Evolutionary conservation across 37 sponge, comb jelly and placozoan species (phyloP).

Genomic region (Amphimedon queenslandica): DNA sequence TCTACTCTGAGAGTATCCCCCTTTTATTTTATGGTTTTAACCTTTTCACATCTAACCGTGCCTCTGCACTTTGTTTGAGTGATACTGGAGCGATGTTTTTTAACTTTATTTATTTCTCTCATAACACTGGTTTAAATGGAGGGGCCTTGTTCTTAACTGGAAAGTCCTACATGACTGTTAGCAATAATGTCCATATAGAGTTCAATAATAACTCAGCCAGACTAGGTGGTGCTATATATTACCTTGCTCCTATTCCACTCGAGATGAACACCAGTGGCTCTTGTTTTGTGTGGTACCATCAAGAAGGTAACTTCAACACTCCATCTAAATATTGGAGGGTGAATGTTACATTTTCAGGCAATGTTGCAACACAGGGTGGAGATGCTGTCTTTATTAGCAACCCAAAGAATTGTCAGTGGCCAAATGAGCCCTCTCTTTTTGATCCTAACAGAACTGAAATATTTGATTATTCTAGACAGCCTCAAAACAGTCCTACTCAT

Average conservation of each 20-base stretch:
- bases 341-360: slow-evolving; percentile 9
- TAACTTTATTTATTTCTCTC: background rate
- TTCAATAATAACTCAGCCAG: slow-evolving; percentile 14
- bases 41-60: background rate
- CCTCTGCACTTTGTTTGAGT: slow-evolving; percentile 12
- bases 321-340: slow-evolving; percentile 14
- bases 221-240: slow-evolving; percentile 31
- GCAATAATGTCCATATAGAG: background rate
- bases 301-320: background rate
- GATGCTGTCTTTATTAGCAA: slow-evolving; percentile 9
- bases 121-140: slow-evolving; percentile 7
- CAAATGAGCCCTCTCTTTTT: background rate
- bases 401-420: slow-evolving; percentile 7
- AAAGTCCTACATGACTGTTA: slow-evolving; percentile 11
- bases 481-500: background rate
- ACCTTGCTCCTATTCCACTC: background rate
- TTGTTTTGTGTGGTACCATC: slow-evolving; percentile 15
- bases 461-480: slow-evolving; percentile 1
- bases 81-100: slow-evolving; percentile 1
- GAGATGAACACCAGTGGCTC: background rate
- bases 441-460: background rate
- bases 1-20: slow-evolving; percentile 1
- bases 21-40: slow-evolving; percentile 2
- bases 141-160: slow-evolving; percentile 16
- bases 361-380: slow-evolving; percentile 8